These are phyloP conservation scores for Callospermophilus lateralis DNA, from an alignment of 2,113 vertebrate species.

Conservation along the genomic window DNA sequence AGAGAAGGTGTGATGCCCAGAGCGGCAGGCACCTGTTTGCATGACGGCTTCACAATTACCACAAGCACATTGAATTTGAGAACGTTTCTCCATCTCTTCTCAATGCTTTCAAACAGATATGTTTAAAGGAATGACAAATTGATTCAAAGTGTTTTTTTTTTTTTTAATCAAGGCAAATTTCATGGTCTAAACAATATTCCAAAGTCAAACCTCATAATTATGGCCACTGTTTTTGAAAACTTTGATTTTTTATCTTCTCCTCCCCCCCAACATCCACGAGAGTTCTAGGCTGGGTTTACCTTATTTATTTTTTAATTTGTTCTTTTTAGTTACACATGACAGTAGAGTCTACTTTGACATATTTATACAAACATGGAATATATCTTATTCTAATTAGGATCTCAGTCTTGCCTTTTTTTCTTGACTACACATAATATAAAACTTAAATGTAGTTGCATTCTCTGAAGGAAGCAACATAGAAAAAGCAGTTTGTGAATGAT, in stretches of 20 bases:
- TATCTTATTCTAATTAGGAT: no score
- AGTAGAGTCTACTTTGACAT: no score
- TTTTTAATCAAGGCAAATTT: neutral
- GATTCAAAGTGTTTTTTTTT: neutral
- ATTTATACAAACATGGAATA: no score
- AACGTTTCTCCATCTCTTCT: neutral
- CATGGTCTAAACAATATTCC: neutral
- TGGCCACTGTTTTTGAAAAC: neutral
- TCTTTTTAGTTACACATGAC: no score
- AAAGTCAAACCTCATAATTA: conserved; percentile 24
- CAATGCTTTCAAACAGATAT: neutral
- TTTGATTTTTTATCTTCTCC: no score
- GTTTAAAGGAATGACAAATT: conserved; percentile 2
- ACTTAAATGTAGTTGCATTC: neutral
- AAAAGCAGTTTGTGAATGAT: conserved; percentile 6
- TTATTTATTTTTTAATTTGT: neutral
- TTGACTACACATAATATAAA: neutral
- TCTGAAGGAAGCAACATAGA: neutral
- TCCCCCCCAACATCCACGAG: no score
- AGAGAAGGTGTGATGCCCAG: neutral
- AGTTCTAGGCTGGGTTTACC: no score
- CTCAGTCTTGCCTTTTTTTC: neutral
- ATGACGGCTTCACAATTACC: neutral
- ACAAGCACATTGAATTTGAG: neutral
- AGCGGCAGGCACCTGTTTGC: neutral